Conservation (phyloP, 37 sponge, comb jelly and placozoan genomes). For the Beroe forskalii region DNA sequence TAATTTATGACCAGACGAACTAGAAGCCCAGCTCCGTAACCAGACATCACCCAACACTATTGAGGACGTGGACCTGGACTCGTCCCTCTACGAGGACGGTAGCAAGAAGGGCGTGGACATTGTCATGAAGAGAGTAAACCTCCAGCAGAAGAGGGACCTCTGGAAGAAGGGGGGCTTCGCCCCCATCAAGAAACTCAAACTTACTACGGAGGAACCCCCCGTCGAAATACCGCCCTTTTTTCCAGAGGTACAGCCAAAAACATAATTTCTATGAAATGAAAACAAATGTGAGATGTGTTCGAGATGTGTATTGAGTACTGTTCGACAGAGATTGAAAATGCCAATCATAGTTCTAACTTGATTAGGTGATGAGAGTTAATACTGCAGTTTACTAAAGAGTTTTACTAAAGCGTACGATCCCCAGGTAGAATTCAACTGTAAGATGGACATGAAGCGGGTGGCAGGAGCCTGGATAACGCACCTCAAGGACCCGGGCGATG, state of each 20-base stretch:
- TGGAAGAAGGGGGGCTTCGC: conserved; percentile 48
- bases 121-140: background rate
- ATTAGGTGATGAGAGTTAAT: background rate
- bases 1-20: no score
- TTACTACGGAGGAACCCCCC: conserved; percentile 35
- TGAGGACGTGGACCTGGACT: conserved; percentile 35
- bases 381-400: background rate
- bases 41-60: background rate
- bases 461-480: conserved; percentile 62
- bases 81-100: conserved; percentile 28
- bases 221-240: conserved; percentile 51
- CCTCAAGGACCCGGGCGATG: conserved; percentile 59
- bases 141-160: background rate
- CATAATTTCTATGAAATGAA: background rate
- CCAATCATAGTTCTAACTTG: background rate
- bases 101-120: conserved; percentile 37
- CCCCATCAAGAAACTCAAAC: conserved; percentile 49
- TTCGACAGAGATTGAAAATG: background rate
- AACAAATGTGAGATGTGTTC: background rate
- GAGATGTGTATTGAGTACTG: no score
- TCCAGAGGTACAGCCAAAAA: background rate
- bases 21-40: background rate
- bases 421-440: conserved; percentile 50
- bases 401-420: background rate
- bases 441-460: conserved; percentile 49